These are phyloP conservation scores for Oreocharis arfaki DNA, from an alignment of 2,113 vertebrate species.

Conservation along the genomic window DNA sequence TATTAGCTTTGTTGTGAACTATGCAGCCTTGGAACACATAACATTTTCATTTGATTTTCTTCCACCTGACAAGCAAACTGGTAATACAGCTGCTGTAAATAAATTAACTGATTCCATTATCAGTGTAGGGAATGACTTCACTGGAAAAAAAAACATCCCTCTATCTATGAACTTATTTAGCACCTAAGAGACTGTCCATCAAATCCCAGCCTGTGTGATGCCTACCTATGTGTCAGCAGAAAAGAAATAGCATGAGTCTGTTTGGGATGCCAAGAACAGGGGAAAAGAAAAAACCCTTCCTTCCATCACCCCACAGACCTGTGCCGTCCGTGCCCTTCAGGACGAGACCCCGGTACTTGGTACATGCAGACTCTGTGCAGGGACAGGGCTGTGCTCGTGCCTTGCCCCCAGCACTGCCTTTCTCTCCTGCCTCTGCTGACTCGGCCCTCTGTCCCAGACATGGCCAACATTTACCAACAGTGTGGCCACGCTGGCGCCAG, in stretches of 20 bases:
- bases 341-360: background rate
- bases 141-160: background rate
- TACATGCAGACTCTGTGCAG: background rate
- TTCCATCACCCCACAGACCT: background rate
- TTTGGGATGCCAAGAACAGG: background rate
- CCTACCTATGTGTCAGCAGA: background rate
- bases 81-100: background rate
- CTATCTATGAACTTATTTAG: background rate
- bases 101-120: background rate
- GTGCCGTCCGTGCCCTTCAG: rapidly evolving
- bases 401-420: too few relatives aligned
- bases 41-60: background rate
- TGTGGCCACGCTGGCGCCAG: rapidly evolving
- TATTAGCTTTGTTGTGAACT: background rate
- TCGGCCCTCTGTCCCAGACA: background rate
- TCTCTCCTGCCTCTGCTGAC: background rate
- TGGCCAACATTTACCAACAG: background rate
- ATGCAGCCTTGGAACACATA: background rate
- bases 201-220: background rate
- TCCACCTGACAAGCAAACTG: background rate
- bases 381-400: rapidly evolving
- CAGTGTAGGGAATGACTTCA: background rate
- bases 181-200: background rate
- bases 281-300: background rate
- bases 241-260: rapidly evolving